These are phyloP conservation scores for Vanessa atalanta DNA, from an alignment of 1,140 invertebrate genomes.

Conservation along the genomic window DNA sequence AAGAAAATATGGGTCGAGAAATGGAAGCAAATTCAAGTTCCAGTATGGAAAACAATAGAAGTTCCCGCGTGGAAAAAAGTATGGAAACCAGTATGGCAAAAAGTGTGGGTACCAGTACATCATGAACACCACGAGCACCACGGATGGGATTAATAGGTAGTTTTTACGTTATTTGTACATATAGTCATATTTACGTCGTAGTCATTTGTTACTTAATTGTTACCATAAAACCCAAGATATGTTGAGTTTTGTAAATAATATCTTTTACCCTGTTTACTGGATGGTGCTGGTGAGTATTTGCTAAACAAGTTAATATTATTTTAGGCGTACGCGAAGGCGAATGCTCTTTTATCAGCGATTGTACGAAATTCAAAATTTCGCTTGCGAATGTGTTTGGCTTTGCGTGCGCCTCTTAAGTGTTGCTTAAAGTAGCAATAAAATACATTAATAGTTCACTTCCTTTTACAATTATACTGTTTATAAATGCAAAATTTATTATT, in stretches of 20 bases:
- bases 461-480: background rate
- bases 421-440: conserved; percentile 5
- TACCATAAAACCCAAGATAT: conserved; percentile 58
- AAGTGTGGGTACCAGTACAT: conserved; percentile 86
- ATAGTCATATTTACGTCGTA: conserved; percentile 59
- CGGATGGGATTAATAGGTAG: conserved; percentile 83
- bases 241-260: conserved; percentile 60
- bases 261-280: conserved; percentile 25
- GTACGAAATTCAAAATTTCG: conserved; percentile 36
- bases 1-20: conserved; percentile 89
- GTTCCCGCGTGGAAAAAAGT: conserved; percentile 87
- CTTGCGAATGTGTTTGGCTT: conserved; percentile 56
- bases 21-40: conserved; percentile 85
- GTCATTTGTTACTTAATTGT: conserved; percentile 71
- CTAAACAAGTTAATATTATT: conserved; percentile 25
- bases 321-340: conserved; percentile 59
- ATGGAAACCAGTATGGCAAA: conserved; percentile 89
- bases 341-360: conserved; percentile 45
- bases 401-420: conserved; percentile 51
- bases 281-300: conserved; percentile 49
- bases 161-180: conserved; percentile 54
- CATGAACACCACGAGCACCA: conserved; percentile 81
- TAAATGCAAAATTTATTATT: background rate
- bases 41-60: conserved; percentile 85
- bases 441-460: conserved; percentile 19